Conservation (phyloP, 2,888 invertebrate species). For the Sinohyriopsis cumingii region DNA sequence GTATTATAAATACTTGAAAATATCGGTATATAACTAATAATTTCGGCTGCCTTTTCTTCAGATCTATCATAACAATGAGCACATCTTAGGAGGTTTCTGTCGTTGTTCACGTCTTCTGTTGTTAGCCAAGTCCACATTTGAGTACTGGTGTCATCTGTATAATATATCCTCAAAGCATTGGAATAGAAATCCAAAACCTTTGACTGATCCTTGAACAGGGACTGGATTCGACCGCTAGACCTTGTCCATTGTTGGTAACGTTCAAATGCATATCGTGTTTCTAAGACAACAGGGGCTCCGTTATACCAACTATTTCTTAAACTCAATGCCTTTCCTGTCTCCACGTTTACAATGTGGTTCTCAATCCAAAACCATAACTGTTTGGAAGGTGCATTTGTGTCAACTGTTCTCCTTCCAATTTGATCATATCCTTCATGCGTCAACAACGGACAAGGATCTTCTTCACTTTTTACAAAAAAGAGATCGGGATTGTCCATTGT, state of each 20-base stretch:
- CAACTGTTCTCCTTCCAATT: background rate
- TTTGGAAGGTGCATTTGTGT: background rate
- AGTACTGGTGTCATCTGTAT: background rate
- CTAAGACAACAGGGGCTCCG: background rate
- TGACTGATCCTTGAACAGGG: background rate
- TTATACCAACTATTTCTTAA: background rate
- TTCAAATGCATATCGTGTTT: constrained; percentile 3
- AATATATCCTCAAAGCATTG: too few relatives aligned
- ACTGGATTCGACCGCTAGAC: background rate
- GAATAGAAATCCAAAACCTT: too few relatives aligned
- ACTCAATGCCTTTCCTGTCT: background rate
- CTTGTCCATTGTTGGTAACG: constrained; percentile 4
- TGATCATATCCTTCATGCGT: background rate
- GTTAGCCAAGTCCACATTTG: constrained; percentile 14
- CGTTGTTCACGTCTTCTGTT: constrained; percentile 3
- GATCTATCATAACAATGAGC: constrained; percentile 14
- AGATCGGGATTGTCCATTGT: background rate
- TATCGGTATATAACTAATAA: constrained; percentile 14
- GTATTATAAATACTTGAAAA: constrained; percentile 11
- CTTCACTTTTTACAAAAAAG: constrained; percentile 1
- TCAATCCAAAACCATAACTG: constrained; percentile 3
- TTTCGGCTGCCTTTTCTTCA: constrained; percentile 17
- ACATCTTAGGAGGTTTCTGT: constrained; percentile 14
- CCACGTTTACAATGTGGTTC: constrained; percentile 1
- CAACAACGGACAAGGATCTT: constrained; percentile 5